Evolutionary conservation across 1,140 invertebrate genomes (phyloP).

Genomic region (Theocolax elegans): DNA sequence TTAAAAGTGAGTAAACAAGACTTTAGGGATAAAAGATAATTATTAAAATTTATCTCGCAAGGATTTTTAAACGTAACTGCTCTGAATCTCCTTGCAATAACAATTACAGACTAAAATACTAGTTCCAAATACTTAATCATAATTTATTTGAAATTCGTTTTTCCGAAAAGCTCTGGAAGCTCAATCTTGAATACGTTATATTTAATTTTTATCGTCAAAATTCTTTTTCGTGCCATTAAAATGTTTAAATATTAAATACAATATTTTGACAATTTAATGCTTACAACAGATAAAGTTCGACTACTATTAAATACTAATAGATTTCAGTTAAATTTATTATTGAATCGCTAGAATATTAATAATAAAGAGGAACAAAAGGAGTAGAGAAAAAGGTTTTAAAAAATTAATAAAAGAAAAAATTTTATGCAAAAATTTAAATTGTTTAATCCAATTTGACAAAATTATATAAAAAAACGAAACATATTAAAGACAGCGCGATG

Average conservation of each 20-base stretch:
- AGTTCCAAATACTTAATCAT: conserved; percentile 28
- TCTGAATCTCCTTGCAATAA: conserved; percentile 22
- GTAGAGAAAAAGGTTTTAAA: conserved; percentile 35
- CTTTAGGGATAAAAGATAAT: conserved; percentile 51
- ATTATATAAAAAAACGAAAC: conserved; percentile 55
- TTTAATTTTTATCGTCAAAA: conserved; percentile 15
- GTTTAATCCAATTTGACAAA: conserved; percentile 58
- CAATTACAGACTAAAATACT: conserved; percentile 11
- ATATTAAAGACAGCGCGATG: conserved; percentile 40
- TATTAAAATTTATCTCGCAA: conserved; percentile 51
- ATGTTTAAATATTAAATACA: conserved; percentile 31
- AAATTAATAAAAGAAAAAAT: conserved; percentile 41
- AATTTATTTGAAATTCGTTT: conserved; percentile 35
- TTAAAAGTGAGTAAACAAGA: conserved; percentile 59
- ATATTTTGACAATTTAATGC: conserved; percentile 28
- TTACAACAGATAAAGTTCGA: conserved; percentile 27
- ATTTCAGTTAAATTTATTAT: conserved; percentile 17
- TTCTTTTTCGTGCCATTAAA: conserved; percentile 34
- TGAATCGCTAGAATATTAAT: conserved; percentile 10
- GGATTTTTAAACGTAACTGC: conserved; percentile 6
- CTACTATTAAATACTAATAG: conserved; percentile 16
- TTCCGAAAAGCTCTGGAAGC: conserved; percentile 17
- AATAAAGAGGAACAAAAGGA: conserved; percentile 26
- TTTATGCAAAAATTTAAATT: conserved; percentile 58
- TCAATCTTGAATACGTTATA: not conserved